phyloP scores from a whole-genome alignment of 2,797 vertebrate genomes.

The Scleropages formosus region DNA sequence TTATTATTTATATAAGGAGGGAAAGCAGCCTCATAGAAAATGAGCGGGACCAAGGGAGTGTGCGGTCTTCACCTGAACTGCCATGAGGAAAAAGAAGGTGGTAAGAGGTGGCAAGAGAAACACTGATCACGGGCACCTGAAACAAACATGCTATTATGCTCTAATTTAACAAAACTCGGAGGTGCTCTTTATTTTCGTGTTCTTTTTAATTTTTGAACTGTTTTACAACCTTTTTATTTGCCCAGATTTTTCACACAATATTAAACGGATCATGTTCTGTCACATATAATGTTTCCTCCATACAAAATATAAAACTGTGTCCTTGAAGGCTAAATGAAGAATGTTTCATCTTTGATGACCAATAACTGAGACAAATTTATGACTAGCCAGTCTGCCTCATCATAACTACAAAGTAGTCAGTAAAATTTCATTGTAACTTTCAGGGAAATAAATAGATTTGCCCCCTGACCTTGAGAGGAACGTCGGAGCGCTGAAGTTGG shows the following conservation, averaged over 20 bases:
- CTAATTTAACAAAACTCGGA: not conserved
- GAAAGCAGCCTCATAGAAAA: no score
- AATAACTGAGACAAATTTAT: constrained; percentile 76
- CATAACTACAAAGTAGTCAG: constrained; percentile 74
- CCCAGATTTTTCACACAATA: constrained; percentile 45
- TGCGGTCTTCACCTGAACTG: no score
- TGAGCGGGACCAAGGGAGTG: no score
- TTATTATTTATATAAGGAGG: not conserved
- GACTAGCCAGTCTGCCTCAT: constrained; percentile 68
- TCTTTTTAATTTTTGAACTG: constrained; percentile 14
- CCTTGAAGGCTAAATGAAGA: constrained; percentile 77
- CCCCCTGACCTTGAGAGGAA: constrained; percentile 72
- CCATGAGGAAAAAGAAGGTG: not conserved
- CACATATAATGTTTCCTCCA: constrained; percentile 67
- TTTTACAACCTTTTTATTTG: constrained; percentile 19
- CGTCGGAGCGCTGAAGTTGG: constrained; percentile 52
- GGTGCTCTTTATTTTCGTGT: not conserved
- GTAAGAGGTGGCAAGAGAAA: no score
- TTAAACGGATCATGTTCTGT: constrained; percentile 68
- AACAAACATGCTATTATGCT: constrained; percentile 3
- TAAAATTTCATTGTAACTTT: constrained; percentile 81
- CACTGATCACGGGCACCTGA: not conserved
- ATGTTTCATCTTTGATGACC: constrained; percentile 71
- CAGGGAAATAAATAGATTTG: constrained; percentile 77
- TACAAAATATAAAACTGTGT: constrained; percentile 68